A percentile compares a stretch with the other conserved stretches of the same genome.
These are phyloP conservation scores for Spheniscus humboldti DNA, from an alignment of 2,797 vertebrate genomes.

Conservation along the genomic window DNA sequence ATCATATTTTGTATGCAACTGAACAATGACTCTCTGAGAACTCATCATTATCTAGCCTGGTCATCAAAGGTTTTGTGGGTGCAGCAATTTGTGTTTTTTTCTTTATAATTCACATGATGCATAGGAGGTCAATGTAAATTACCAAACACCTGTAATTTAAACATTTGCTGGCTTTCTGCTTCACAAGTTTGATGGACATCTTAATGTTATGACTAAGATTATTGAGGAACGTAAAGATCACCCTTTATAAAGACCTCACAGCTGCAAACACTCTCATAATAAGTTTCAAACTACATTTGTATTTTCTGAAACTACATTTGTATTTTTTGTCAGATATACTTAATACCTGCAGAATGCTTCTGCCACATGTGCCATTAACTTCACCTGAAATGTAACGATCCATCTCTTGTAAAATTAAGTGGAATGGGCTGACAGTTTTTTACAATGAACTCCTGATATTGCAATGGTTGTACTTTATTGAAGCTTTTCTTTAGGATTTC, in stretches of 20 bases:
- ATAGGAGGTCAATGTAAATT: background rate
- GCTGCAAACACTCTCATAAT: background rate
- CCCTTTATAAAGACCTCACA: background rate
- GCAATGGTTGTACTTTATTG: background rate
- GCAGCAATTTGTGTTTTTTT: background rate
- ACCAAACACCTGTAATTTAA: background rate
- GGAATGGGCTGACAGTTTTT: background rate
- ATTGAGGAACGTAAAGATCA: background rate
- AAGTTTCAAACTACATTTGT: background rate
- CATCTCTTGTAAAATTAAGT: background rate
- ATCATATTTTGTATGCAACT: background rate
- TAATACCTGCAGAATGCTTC: background rate
- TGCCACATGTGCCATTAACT: background rate
- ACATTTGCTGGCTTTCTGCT: background rate
- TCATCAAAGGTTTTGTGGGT: background rate
- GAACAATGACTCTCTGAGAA: background rate
- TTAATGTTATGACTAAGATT: background rate
- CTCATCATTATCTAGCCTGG: background rate
- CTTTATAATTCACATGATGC: background rate
- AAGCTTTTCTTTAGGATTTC: background rate
- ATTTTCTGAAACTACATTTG: background rate
- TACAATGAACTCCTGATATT: background rate
- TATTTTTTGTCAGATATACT: background rate
- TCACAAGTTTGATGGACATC: background rate
- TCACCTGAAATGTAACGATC: background rate